These are phyloP conservation scores for Turdus rufiventris DNA, from an alignment of 2,113 vertebrate genomes.

Conservation along the genomic window DNA sequence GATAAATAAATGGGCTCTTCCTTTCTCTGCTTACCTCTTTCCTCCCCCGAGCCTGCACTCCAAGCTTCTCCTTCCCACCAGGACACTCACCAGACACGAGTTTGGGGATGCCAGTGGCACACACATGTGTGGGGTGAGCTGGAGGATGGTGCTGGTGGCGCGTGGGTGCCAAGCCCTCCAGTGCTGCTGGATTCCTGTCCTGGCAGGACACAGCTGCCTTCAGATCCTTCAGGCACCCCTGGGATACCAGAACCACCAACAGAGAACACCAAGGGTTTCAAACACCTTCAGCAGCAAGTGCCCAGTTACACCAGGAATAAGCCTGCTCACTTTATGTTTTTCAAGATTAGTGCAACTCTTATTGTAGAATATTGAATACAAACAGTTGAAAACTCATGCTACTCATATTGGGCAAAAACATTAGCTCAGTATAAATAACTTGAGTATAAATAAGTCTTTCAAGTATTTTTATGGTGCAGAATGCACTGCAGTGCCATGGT, in stretches of 20 bases:
- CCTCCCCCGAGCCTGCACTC: background rate
- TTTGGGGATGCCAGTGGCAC: background rate
- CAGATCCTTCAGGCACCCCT: background rate
- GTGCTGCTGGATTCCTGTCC: background rate
- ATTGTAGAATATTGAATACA: background rate
- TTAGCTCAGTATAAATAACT: background rate
- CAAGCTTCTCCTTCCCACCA: background rate
- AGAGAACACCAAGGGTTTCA: background rate
- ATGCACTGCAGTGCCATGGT: background rate
- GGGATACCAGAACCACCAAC: background rate
- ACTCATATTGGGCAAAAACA: background rate
- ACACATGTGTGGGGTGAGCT: rapidly evolving
- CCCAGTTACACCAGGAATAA: background rate
- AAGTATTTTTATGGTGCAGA: background rate
- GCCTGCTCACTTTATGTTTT: background rate
- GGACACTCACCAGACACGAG: background rate
- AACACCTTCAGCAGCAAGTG: background rate
- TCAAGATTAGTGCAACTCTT: background rate
- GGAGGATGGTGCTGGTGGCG: background rate
- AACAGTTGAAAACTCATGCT: background rate
- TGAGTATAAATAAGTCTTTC: background rate
- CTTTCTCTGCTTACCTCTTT: background rate
- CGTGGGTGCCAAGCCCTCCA: background rate
- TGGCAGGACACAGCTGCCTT: background rate
- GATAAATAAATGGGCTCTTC: background rate